Percentiles rank a stretch among this genome's conserved stretches.
Conservation (phyloP, 2,113 vertebrate species). For the Pycnonotus jocosus region DNA sequence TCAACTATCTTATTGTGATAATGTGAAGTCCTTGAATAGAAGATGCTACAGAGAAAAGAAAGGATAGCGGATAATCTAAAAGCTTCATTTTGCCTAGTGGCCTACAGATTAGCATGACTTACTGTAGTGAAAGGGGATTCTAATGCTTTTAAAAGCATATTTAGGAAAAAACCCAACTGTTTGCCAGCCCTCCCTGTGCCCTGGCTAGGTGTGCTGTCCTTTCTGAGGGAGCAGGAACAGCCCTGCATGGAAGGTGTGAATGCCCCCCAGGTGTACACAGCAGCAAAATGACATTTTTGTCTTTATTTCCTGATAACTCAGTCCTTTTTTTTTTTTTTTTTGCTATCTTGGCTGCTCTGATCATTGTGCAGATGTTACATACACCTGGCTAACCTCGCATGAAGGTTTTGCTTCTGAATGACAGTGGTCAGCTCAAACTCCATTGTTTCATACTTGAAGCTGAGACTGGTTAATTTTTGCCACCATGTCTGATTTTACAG, state of each 20-base stretch:
- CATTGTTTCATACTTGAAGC: fast-evolving
- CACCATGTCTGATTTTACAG: neutral
- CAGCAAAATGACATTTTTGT: neutral
- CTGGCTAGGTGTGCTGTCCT: neutral
- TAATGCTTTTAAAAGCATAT: neutral
- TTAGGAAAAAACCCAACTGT: neutral
- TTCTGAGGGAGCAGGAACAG: neutral
- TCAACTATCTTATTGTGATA: neutral
- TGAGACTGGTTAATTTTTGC: neutral
- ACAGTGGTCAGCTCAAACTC: neutral
- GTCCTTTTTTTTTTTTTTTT: neutral
- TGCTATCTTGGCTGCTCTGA: neutral
- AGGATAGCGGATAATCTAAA: neutral
- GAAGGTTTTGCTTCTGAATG: neutral
- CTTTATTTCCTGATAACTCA: neutral
- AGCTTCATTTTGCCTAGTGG: neutral
- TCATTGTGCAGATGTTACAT: fast-evolving
- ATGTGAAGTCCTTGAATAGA: neutral
- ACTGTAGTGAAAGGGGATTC: neutral
- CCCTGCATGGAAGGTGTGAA: neutral
- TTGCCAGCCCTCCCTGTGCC: neutral
- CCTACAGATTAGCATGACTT: neutral
- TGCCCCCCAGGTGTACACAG: neutral
- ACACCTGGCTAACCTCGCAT: neutral
- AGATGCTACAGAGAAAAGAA: neutral